Evolutionary conservation across 2,797 vertebrate species (phyloP).

Genomic region (Paguma larvata): DNA sequence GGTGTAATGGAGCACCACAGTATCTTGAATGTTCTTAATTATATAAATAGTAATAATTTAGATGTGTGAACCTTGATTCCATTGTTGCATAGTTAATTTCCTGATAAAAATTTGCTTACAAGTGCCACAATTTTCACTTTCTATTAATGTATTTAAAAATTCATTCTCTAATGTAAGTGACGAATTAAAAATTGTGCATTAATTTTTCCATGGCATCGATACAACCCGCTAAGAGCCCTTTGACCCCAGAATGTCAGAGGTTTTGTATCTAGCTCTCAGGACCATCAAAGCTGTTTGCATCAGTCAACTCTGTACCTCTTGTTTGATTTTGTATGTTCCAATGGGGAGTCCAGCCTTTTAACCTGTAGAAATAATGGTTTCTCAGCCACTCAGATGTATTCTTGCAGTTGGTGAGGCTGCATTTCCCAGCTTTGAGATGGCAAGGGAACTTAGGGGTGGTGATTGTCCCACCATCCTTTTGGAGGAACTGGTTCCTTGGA

Average conservation of each 20-base stretch:
- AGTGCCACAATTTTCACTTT: background rate
- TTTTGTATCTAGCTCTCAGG: background rate
- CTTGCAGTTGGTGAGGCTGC: background rate
- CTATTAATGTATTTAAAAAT: background rate
- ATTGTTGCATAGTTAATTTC: background rate
- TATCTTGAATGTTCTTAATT: constrained; percentile 4
- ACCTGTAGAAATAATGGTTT: background rate
- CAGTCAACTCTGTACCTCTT: background rate
- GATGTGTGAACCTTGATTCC: background rate
- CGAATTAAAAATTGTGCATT: background rate
- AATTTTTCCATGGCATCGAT: background rate
- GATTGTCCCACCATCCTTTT: background rate
- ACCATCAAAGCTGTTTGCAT: background rate
- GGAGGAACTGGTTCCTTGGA: background rate
- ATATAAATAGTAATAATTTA: background rate
- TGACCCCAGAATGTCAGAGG: background rate
- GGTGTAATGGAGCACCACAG: background rate
- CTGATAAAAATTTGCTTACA: background rate
- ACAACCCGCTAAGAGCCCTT: background rate
- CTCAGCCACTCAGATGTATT: background rate
- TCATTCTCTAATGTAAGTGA: constrained; percentile 23
- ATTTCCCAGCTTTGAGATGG: background rate
- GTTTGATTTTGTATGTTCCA: background rate
- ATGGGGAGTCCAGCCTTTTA: background rate
- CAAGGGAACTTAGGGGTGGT: background rate